Evolutionary conservation across 2,888 invertebrate species (phyloP), one percentile per base, ranked within the genome.

Genomic region (Campopleginae sp.): DNA sequence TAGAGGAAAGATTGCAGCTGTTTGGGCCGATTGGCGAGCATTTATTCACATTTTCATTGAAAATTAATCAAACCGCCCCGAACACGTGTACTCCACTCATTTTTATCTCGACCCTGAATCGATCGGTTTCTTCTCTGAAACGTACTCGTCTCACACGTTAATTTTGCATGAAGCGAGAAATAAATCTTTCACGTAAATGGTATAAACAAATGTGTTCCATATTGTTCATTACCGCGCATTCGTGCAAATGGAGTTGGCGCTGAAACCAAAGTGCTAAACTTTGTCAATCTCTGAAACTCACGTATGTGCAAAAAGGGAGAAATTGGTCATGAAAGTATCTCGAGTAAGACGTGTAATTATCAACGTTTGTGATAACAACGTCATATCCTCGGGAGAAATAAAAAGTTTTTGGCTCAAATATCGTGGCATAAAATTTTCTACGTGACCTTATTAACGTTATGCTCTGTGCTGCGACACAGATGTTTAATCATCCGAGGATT

Each of bases 131-230:
- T 68, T 19, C 19, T 71, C 14, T 27, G 48, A 17, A 46, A 68
- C 19, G 14, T 23, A 7, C 44, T 23, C 12, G 14, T 19, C 19
- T 14, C 19, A 19, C 12, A 63, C 27, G 44, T 38, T 31, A 63
- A 23, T 63, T 46, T 4, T 48, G 38, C 46, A 23, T 33, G 33
- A 27, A 61, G 44, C 27, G 61, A 31, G 61, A 74, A 75, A 76
- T 63, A 12, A 70, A 23, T 76, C 19, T 38, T 33, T 19, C 31
- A 10, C 23, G 58, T 71, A 19, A 70, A 33, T 44, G 54, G 17
- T 76, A 72, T 44, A 19, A 72, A 58, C 54, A 12, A 84, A 84
- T 84, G 80, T 72, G 72, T 80, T 76, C 76, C 48, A 61, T 38
- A 38, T 27, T 23, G 76, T 72, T 80, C 46, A 80, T 77, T 72